Base-by-base conservation (phyloP, 2,888 invertebrate genomes). In the Buathra laborator region DNA sequence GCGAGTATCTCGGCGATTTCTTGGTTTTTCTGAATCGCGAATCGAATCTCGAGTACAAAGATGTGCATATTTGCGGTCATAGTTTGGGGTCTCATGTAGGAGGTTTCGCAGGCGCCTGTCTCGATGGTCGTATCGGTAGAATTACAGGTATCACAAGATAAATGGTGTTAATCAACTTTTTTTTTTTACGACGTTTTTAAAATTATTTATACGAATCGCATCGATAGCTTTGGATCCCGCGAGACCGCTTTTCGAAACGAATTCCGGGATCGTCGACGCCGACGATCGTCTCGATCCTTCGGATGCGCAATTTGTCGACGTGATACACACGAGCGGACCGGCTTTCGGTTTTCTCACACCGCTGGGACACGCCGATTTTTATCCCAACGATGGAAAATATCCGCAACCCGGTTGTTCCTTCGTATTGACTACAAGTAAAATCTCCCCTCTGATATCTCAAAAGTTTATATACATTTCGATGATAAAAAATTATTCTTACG, bases 231-330 rank as follows among this genome's bases (percentile, higher is more conserved):
- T 95, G 53, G 95, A 95, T 90, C 94, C 94, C 2, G 95, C 95
- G 1, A 94, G 94, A n/a, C 95, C 95, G 1, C 88, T 95, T 2
- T 95, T 94, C 88, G 94, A 94, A 88, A 90, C 91, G n/a, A 88
- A 87, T 32, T 87, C 90, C 6, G 89, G 90, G 1, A 92, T 93
- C n/a, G 94, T 94, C 70, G 94, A 93, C 74, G 90, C 93, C 0
- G 92, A 93, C 71, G 94, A 93, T 48, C 91, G 94, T 44, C 87
- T 95, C 85, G 95, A 95, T 87, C 90, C 93, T 37, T 90, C 91
- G 2, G 95, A 95, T 86, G 95, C 95, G 0, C 91, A 93, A 68
- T 95, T 95, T 84, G 95, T 95, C 0, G 95, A 95, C 79, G 94
- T 95, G 19, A 95, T 95, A 72, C 95, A 95, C 84, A 94, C 94